Base-by-base conservation (phyloP, 2,888 invertebrate species). In the Lordiphosa fenestrarum region DNA sequence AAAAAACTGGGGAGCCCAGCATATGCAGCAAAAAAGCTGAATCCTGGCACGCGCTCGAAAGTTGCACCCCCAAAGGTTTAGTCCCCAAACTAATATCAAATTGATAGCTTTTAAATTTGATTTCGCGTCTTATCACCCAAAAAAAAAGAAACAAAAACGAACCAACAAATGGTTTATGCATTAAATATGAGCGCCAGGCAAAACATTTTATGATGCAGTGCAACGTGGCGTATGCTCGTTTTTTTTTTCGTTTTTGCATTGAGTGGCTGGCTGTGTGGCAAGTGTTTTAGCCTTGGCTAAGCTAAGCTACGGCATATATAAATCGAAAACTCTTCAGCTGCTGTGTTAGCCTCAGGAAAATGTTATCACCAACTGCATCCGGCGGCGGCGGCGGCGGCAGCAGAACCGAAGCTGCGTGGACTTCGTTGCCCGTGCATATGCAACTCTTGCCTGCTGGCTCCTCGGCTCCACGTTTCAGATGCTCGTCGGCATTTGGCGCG, bases 91-190 rank as follows among this genome's bases (percentile, higher is more conserved):
- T 81, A 80, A 81, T 84, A 83, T 85, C 80, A 75, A 77, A 85
- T 85, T 86, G 86, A 86, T 86, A 84, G 85, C 86, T 86, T 86
- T 86, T 84, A 86, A 86, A 86, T 86, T 86, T 86, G 86, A 86
- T 86, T 85, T 75, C 82, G 71, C 76, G 76, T 78, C 85, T 82
- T 86, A 85, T 81, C 84, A 74, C 71, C 71, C 30, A 30, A 30
- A 30, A 30, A 30, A 30, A 30, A 30, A 30, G 3, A 30, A 30
- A 30, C 30, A 30, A 30, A 58, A 67, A 62, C 71, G 76, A 63
- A 50, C 53, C 39, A 65, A 39, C 65, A 65, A 64, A 56, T 69
- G 69, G 51, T 36, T 41, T 73, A 71, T 83, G 84, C 81, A 84
- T 84, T 81, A 74, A 82, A 85, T 73, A 83, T 84, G 72, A 84